Base-by-base conservation (phyloP, 2,888 invertebrate genomes). In the Tiliacea citrago region DNA sequence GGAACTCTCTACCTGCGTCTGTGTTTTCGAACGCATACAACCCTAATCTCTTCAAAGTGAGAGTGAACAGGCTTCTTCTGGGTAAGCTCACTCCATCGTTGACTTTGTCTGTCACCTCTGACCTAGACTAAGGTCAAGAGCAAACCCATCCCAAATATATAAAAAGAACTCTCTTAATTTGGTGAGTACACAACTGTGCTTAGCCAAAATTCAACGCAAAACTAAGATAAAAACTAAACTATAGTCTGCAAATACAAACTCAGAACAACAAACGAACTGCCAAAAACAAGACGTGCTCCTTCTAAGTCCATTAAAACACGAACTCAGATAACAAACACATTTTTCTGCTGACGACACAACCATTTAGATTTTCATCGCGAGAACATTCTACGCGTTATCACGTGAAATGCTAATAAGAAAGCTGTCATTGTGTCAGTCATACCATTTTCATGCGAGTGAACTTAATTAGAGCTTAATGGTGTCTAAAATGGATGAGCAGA, bases 321-420 rank as follows among this genome's bases (percentile, higher is more conserved):
- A 83, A 73, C 70, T 18, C 57, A 73, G 82, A 86, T 82, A 82
- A 78, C 83, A 78, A 86, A 67, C 73, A 60, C 69, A 83, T 82
- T 82, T 86, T 86, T 82, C 82, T 82, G 86, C 83, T 68, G 83
- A 83, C 84, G 84, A 83, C 84, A 86, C 75, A 62, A 75, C 71
- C 80, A 83, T 86, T 84, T 84, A 84, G 87, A 86, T 84, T 77
- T 75, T 74, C 69, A 84, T 84, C 84, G 65, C 67, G 24, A 70
- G 76, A 83, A 86, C 58, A 75, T 83, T 84, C 75, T 80, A 66
- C 71, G 73, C 75, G 71, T 83, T 84, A 86, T 84, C 86, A 74
- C 71, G 73, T 75, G 75, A 84, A 84, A 86, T 76, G 73, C 71
- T 84, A 86, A 84, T 84, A 84, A 80, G 86, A 84, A 76, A 76